A percentile compares a stretch with the other conserved stretches of the same genome.
phyloP scores from a whole-genome alignment of 2,888 invertebrate species.

The Eutolmus rufibarbis region DNA sequence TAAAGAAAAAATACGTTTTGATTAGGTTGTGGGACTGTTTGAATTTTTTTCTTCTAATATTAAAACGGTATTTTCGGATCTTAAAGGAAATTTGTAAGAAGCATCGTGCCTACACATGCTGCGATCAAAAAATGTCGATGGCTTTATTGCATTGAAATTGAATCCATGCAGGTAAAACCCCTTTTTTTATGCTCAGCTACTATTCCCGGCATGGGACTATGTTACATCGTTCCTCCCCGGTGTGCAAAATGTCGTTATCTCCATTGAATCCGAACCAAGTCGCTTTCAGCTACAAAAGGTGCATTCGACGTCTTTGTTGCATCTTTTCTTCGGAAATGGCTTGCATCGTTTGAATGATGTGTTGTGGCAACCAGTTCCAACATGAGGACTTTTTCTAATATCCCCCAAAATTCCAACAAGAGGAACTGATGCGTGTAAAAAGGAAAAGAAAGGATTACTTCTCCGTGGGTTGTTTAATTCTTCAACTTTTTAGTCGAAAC shows the following conservation, averaged over 20 bases:
- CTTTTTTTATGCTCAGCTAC: not conserved
- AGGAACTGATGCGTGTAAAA: not conserved
- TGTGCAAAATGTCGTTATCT: conserved; percentile 32
- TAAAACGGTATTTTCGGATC: not conserved
- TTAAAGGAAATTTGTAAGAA: not conserved
- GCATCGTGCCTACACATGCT: conserved; percentile 16
- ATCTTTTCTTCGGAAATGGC: conserved; percentile 11
- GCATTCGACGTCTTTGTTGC: conserved; percentile 27
- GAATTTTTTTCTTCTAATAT: not conserved
- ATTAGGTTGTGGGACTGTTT: not conserved
- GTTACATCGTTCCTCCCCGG: conserved; percentile 17
- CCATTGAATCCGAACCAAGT: conserved; percentile 22
- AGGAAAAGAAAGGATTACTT: not conserved
- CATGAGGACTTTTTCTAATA: conserved; percentile 33
- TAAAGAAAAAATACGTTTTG: not conserved
- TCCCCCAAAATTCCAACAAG: not conserved
- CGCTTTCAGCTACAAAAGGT: conserved; percentile 26
- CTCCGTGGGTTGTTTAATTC: not conserved
- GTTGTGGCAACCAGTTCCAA: conserved; percentile 28
- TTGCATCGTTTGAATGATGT: conserved; percentile 20
- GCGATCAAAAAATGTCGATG: conserved; percentile 15
- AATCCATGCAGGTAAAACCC: conserved; percentile 33
- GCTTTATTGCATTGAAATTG: conserved; percentile 32
- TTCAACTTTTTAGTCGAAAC: not conserved
- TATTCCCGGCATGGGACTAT: not conserved